These are phyloP conservation scores for Linnaemya vulpina DNA, from an alignment of 2,888 invertebrate genomes.

Conservation along the genomic window DNA sequence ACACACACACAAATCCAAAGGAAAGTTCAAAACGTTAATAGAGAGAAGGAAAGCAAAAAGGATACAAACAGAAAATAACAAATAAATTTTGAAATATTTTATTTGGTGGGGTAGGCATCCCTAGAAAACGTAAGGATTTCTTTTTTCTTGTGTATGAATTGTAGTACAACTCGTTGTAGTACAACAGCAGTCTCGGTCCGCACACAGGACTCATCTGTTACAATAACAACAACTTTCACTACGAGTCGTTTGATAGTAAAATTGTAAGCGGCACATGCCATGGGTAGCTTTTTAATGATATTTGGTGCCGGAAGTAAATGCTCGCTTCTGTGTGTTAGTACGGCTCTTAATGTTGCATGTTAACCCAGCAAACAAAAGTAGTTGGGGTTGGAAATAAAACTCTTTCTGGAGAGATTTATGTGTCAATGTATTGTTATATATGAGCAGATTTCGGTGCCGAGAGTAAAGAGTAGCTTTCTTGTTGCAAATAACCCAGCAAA, in stretches of 20 bases:
- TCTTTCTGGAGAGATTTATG: no score
- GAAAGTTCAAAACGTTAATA: slow-evolving; percentile 22
- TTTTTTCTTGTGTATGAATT: background rate
- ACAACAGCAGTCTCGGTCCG: background rate
- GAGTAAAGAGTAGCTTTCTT: no score
- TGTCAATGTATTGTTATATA: no score
- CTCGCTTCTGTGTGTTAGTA: slow-evolving; percentile 46
- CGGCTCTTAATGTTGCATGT: background rate
- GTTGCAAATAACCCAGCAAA: no score
- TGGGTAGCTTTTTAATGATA: slow-evolving; percentile 57
- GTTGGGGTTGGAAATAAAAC: no score
- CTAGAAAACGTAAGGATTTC: slow-evolving; percentile 46
- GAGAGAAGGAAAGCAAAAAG: slow-evolving; percentile 19
- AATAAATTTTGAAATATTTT: slow-evolving; percentile 70
- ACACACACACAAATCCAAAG: background rate
- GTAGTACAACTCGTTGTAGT: slow-evolving; percentile 2
- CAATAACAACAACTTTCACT: slow-evolving; percentile 49
- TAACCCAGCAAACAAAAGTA: slow-evolving; percentile 37
- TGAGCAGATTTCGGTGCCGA: no score
- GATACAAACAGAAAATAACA: slow-evolving; percentile 40
- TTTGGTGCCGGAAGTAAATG: slow-evolving; percentile 64
- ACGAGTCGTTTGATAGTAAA: slow-evolving; percentile 58
- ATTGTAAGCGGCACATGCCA: slow-evolving; percentile 60
- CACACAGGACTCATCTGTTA: slow-evolving; percentile 1
- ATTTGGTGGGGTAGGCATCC: slow-evolving; percentile 82